Percentiles rank a stretch among this genome's conserved stretches.
These are phyloP conservation scores for Atta colombica DNA, from an alignment of 1,140 invertebrate genomes.

Conservation along the genomic window DNA sequence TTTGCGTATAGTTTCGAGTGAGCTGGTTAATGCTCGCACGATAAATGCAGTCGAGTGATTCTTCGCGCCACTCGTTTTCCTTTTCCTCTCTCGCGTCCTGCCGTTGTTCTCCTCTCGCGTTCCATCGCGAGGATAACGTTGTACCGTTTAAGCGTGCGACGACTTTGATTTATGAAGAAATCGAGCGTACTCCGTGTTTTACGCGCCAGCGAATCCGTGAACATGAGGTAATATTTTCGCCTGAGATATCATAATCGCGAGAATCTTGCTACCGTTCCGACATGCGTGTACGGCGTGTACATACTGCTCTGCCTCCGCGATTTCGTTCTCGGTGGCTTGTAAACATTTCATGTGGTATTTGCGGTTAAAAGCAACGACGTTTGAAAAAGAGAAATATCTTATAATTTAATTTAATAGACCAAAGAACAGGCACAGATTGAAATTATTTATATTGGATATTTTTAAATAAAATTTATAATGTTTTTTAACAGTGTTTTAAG, in stretches of 20 bases:
- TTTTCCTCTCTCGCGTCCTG: constrained; percentile 43
- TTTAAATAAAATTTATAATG: too few relatives aligned
- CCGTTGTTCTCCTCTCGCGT: constrained; percentile 12
- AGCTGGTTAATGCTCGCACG: constrained; percentile 68
- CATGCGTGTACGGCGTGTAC: not conserved
- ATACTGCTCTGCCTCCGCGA: not conserved
- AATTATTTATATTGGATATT: not conserved
- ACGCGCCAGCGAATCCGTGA: constrained; percentile 69
- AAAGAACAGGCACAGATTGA: not conserved
- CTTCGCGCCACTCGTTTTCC: constrained; percentile 50
- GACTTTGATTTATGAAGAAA: constrained; percentile 78
- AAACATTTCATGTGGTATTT: not conserved
- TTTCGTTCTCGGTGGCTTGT: not conserved
- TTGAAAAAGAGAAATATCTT: not conserved
- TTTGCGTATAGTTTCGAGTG: constrained; percentile 64
- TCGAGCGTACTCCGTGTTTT: constrained; percentile 73
- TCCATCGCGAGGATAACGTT: constrained; percentile 65
- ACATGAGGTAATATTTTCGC: constrained; percentile 62
- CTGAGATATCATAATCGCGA: constrained; percentile 62
- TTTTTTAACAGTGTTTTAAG: too few relatives aligned
- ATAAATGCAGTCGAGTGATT: constrained; percentile 64
- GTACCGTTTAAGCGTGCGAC: constrained; percentile 68
- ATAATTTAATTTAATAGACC: not conserved
- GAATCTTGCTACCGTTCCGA: constrained; percentile 27
- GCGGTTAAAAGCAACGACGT: not conserved